Conservation (phyloP, 2,888 invertebrate genomes). For the Tenthredo amoena region DNA sequence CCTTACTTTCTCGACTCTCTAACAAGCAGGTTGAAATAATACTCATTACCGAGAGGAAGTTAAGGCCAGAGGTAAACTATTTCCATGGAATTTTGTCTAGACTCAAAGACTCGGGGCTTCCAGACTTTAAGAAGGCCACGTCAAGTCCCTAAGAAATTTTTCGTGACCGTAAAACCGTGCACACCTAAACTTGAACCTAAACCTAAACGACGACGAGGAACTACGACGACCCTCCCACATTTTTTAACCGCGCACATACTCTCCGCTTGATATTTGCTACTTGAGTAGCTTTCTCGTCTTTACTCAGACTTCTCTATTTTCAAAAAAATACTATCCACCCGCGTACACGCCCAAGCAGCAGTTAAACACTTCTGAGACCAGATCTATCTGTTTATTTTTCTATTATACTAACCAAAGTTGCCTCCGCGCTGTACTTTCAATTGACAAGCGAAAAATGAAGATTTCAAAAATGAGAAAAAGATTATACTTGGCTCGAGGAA, state of each 20-base stretch:
- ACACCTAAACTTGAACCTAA: not conserved
- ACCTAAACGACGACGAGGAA: not conserved
- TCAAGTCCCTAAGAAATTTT: constrained; percentile 9
- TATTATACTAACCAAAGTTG: constrained; percentile 28
- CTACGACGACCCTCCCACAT: not conserved
- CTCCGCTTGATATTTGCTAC: constrained; percentile 52
- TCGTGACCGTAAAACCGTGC: not conserved
- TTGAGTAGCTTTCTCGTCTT: constrained; percentile 53
- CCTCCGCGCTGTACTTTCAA: not conserved
- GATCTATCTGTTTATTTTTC: constrained; percentile 48
- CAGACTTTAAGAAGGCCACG: not conserved
- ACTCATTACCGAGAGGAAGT: constrained; percentile 47
- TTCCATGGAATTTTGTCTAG: constrained; percentile 53
- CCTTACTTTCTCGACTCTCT: not conserved
- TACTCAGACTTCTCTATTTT: constrained; percentile 31
- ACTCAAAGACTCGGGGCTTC: not conserved
- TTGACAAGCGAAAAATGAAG: not conserved
- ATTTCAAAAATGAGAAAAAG: not conserved
- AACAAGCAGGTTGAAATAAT: constrained; percentile 49
- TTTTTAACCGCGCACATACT: not conserved
- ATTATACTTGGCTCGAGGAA: not conserved
- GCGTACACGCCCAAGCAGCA: constrained; percentile 17
- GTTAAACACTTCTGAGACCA: constrained; percentile 51
- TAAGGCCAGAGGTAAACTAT: not conserved
- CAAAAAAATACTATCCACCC: not conserved